These are phyloP conservation scores for Zosterops japonicus DNA, from an alignment of 2,113 vertebrate species.

Conservation along the genomic window DNA sequence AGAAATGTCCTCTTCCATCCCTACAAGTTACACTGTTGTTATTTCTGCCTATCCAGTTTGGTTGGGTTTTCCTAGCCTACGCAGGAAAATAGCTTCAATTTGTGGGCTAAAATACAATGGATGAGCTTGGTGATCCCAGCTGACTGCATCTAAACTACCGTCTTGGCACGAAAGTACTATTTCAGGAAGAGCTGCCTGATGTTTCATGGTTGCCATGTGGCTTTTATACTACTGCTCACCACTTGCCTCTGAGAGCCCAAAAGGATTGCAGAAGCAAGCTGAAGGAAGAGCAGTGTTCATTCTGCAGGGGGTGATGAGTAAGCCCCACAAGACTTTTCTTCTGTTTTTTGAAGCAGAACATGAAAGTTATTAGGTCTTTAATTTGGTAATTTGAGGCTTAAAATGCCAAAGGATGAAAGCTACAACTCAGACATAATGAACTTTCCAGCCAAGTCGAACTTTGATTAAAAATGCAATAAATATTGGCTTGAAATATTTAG, in stretches of 20 bases:
- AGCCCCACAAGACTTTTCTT: background rate
- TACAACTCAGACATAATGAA: background rate
- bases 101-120: background rate
- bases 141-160: background rate
- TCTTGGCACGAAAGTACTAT: background rate
- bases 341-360: slow-evolving; percentile 4
- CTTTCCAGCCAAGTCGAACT: background rate
- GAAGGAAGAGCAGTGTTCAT: background rate
- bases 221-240: background rate
- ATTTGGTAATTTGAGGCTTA: background rate
- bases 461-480: background rate
- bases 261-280: background rate
- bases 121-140: background rate
- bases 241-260: background rate
- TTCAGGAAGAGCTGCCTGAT: background rate
- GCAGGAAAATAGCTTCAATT: background rate
- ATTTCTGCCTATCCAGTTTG: background rate
- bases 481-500: background rate
- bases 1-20: background rate
- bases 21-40: background rate
- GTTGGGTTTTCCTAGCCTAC: background rate
- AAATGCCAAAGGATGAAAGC: background rate
- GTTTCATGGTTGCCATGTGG: background rate
- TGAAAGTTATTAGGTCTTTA: background rate
- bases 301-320: background rate